A percentile compares a stretch with the other conserved stretches of the same genome.
These are phyloP conservation scores for Halcyon badia DNA, from an alignment of 2,797 vertebrate genomes.

Conservation along the genomic window DNA sequence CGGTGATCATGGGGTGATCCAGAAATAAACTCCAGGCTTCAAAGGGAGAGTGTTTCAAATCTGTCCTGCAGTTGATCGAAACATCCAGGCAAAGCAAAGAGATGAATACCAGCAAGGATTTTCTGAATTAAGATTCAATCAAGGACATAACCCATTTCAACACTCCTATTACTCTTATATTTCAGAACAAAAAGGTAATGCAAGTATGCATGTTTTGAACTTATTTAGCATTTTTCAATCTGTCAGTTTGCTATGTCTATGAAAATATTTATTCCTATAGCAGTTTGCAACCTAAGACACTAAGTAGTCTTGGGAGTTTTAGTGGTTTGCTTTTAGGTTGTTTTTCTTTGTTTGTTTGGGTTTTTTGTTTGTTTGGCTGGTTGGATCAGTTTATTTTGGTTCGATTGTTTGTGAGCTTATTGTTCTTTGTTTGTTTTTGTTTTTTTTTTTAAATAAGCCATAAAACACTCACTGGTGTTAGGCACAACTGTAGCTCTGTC, in stretches of 20 bases:
- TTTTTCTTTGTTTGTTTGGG: background rate
- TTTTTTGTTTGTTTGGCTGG: too few species aligned
- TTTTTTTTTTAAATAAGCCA: background rate
- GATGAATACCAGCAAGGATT: constrained; percentile 63
- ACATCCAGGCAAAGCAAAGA: constrained; percentile 70
- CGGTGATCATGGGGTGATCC: constrained; percentile 84
- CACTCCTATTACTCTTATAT: constrained; percentile 6
- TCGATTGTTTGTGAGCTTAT: too few species aligned
- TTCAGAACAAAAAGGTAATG: constrained; percentile 80
- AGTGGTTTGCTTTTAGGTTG: background rate
- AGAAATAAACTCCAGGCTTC: constrained; percentile 86
- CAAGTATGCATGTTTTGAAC: constrained; percentile 68
- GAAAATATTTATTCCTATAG: constrained; percentile 26
- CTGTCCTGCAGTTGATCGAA: constrained; percentile 77
- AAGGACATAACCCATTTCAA: constrained; percentile 42
- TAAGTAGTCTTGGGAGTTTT: background rate
- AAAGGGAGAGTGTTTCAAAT: constrained; percentile 75
- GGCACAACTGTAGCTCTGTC: background rate
- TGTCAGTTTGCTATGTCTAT: background rate
- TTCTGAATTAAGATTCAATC: constrained; percentile 69
- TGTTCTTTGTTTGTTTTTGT: background rate
- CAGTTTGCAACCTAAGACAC: background rate
- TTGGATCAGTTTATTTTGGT: too few species aligned
- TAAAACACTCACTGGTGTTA: background rate
- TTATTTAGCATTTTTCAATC: background rate